Evolutionary conservation across 2,113 vertebrate species (phyloP), one percentile per base, ranked within the genome.

Genomic region (Tapirus terrestris): DNA sequence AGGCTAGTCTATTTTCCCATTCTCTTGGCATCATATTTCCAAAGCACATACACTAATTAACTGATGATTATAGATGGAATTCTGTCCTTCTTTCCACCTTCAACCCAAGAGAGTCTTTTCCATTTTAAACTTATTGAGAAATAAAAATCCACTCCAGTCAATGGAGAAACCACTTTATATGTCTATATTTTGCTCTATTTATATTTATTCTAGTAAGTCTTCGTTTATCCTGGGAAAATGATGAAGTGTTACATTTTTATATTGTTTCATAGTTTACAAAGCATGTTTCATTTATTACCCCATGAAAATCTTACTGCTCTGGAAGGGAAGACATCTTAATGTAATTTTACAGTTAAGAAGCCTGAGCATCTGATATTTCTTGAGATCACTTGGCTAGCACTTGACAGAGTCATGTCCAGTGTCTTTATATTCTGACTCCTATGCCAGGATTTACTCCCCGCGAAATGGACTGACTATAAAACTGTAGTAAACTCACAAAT

Each of bases 291-390:
- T 58, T 14, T 33, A 84, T 76, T 61, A 51, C 23, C 21, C 53
- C 13, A 12, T 60, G 67, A 51, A 31, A 63, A 60, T 91, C 43
- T 96, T 63, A 39, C 73, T 65, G 33, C 43, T 43, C 5, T 82
- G n/a, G 25, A 93, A 88, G 17, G 81, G 51, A 92, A 81, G 80
- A 43, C 84, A 79, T 82, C 96, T 96, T 87, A 89, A 68, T 93
- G 18, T 56, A 16, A 81, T 82, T 79, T 73, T 51, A 79, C 17
- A 58, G 63, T 48, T 80, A 73, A 56, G 58, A 95, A 94, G 94
- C 33, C 31, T 1, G 23, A 95, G 56, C 75, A 87, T 79, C 67
- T 67, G 84, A n/a, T 84, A 75, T 58, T 73, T 91, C 43, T 72
- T 90, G 56, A 95, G 87, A 51, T 86, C 43, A 73, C 48, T 82